Evolutionary conservation across 2,888 invertebrate genomes (phyloP), one percentile per base, ranked within the genome.

Genomic region (Oligia latruncula): DNA sequence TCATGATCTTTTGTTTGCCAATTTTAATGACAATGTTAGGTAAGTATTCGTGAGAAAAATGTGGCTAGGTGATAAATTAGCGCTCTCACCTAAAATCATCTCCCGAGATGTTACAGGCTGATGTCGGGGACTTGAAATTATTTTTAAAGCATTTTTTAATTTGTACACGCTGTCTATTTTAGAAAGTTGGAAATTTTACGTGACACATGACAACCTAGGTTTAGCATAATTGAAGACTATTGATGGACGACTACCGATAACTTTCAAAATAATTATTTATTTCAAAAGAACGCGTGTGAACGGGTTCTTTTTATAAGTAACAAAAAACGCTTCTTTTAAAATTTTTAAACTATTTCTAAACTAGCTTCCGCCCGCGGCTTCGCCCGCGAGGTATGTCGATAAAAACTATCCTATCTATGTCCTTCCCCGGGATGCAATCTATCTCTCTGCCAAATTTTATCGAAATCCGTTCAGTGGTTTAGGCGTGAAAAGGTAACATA

Each of bases 1-100:
- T 66, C 55, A 58, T 43, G 58, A 74, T 55, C 13, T 74, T 71
- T 78, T 77, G 82, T 78, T 75, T 80, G 80, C 64, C 80, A 80
- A 83, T 76, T 82, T 68, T 58, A n/a, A 85, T 85, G 81, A 60
- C 60, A 68, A 58, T 67, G 23, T 49, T 49, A 58, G 55, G 9
- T 35, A 46, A 64, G 52, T 40, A 46, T 43, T 11, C 64, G 70
- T 73, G 52, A 66, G 70, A 77, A 71, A 73, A 64, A 64, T 74
- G 55, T 77, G 29, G 71, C 71, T 58, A 35, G 66, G 58, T 81
- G 82, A 83, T 86, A 83, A 86, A 86, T 86, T 81, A 71, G 43
- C n/a, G 77, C 43, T 80, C 86, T 81, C 86, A 78, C 40, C 71
- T 77, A 55, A 73, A 77, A 73, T 73, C 74, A 46, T 72, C 40